phyloP scores from a whole-genome alignment of 1,140 invertebrate genomes.

The Sesamia nonagrioides region DNA sequence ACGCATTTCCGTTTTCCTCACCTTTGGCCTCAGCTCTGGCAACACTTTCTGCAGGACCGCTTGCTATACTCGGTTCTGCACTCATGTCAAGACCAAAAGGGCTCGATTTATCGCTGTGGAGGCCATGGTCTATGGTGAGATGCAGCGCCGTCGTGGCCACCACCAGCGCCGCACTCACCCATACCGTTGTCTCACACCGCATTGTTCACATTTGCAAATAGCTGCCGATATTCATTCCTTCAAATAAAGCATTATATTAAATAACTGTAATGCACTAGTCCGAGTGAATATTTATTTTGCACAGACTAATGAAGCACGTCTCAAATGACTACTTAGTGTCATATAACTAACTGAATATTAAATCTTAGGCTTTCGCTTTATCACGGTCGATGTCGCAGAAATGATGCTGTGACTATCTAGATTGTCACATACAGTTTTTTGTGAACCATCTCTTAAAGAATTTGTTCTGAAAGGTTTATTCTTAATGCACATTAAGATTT shows the following conservation, averaged over 20 bases:
- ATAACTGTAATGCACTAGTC: too few relatives aligned
- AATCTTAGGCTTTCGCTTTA: neutral
- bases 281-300: neutral
- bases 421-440: neutral
- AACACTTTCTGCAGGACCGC: neutral
- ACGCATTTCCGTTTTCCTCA: neutral
- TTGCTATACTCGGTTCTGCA: neutral
- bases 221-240: slow-evolving; percentile 28
- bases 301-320: neutral
- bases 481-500: too few relatives aligned
- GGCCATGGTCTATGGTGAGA: neutral
- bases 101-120: neutral
- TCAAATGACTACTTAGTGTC: neutral
- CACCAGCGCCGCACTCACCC: slow-evolving; percentile 19
- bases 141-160: slow-evolving; percentile 7
- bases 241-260: neutral
- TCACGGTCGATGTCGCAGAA: neutral
- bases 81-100: neutral
- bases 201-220: slow-evolving; percentile 1
- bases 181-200: slow-evolving; percentile 16
- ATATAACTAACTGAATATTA: neutral
- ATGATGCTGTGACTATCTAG: neutral
- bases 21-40: neutral
- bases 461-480: too few relatives aligned
- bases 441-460: too few relatives aligned